These are phyloP conservation scores for Clamator glandarius DNA, from an alignment of 2,797 vertebrate genomes.

Conservation along the genomic window DNA sequence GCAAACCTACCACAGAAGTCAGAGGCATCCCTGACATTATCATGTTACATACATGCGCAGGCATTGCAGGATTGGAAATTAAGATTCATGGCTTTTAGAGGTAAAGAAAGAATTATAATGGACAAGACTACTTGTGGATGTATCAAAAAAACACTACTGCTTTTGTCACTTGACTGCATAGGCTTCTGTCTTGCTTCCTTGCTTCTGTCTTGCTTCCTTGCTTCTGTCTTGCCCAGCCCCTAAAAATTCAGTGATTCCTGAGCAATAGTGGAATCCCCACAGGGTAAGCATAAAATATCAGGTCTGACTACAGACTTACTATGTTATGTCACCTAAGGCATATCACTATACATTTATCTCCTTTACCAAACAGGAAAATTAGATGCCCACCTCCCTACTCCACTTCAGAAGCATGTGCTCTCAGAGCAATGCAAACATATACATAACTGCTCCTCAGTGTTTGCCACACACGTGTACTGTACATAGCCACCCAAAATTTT, in stretches of 20 bases:
- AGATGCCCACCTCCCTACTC: background rate
- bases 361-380: background rate
- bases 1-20: background rate
- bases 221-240: background rate
- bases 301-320: background rate
- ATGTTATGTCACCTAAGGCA: background rate
- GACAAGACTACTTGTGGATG: background rate
- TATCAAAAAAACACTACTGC: background rate
- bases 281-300: background rate
- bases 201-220: background rate
- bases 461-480: background rate
- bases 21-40: background rate
- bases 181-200: background rate
- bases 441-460: background rate
- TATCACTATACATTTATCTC: background rate
- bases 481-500: background rate
- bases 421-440: background rate
- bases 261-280: background rate
- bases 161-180: background rate
- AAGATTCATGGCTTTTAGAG: background rate
- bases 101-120: background rate
- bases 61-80: background rate
- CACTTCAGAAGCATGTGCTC: background rate
- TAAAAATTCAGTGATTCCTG: background rate
- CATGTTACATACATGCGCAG: rapidly evolving